Evolutionary conservation across 2,113 vertebrate genomes (phyloP).

Genomic region (Myotis brandtii): DNA sequence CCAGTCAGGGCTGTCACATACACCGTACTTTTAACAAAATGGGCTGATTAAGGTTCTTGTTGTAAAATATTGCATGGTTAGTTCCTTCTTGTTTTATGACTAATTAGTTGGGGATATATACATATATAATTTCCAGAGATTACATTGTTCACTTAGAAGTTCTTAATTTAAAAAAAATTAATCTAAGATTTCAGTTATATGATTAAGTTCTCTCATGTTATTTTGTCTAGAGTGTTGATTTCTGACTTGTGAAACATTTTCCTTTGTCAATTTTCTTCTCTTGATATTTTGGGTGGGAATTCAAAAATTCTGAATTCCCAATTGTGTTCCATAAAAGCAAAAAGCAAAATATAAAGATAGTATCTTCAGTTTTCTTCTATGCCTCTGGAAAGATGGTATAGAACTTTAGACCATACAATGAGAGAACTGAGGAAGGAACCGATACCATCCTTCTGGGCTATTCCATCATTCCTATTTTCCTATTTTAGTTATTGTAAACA

Average conservation of each 20-base stretch:
- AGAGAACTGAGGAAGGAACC: not conserved
- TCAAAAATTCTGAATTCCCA: not conserved
- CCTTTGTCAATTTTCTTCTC: not conserved
- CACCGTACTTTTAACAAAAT: not conserved
- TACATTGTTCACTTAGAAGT: not conserved
- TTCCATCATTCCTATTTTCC: not conserved
- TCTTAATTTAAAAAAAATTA: conserved; percentile 20
- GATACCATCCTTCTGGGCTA: not conserved
- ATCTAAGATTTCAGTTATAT: not conserved
- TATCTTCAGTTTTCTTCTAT: not conserved
- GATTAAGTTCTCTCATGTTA: not conserved
- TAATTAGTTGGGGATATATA: not conserved
- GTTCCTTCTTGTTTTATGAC: not conserved
- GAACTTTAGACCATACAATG: not conserved
- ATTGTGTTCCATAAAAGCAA: not conserved
- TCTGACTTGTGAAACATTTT: not conserved
- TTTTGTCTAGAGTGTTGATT: not conserved
- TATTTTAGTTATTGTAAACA: conserved; percentile 1
- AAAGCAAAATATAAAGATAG: not conserved
- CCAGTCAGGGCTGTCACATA: not conserved
- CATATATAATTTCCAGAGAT: not conserved
- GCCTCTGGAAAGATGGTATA: not conserved
- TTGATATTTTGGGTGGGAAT: not conserved
- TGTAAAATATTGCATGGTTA: not conserved
- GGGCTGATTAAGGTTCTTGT: not conserved